Percentiles rank a stretch among this genome's conserved stretches.
Evolutionary conservation across 2,113 vertebrate genomes (phyloP).

Genomic region (Lophura nycthemera): DNA sequence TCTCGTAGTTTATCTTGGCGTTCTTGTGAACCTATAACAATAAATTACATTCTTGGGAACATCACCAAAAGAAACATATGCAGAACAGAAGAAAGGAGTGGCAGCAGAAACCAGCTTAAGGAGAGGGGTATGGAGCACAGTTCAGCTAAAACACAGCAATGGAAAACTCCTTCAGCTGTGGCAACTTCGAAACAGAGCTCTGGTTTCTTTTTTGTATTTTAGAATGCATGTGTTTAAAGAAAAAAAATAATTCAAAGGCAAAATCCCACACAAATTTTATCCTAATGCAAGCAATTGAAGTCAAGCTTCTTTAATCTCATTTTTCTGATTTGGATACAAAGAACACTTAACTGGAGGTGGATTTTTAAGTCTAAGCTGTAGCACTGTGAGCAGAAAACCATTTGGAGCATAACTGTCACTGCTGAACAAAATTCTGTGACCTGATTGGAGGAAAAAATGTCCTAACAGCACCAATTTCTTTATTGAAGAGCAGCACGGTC

Average conservation of each 20-base stretch:
- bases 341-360: not conserved
- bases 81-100: not conserved
- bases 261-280: not conserved
- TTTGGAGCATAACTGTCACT: not conserved
- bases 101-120: not conserved
- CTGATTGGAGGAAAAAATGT: not conserved
- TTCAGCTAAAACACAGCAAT: not conserved
- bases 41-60: constrained; percentile 7
- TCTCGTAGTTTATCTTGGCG: constrained; percentile 97
- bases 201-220: not conserved
- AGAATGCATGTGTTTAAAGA: accelerated
- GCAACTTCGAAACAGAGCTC: not conserved
- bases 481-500: not conserved
- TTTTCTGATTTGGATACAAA: not conserved
- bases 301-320: not conserved
- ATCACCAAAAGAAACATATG: not conserved
- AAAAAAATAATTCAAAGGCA: not conserved
- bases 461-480: not conserved
- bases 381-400: not conserved
- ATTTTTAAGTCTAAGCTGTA: not conserved
- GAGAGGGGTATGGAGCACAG: not conserved
- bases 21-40: constrained; percentile 91
- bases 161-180: not conserved
- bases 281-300: not conserved
- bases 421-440: not conserved